These are phyloP conservation scores for Choloepus didactylus DNA, from an alignment of 2,797 vertebrate species.

Conservation along the genomic window DNA sequence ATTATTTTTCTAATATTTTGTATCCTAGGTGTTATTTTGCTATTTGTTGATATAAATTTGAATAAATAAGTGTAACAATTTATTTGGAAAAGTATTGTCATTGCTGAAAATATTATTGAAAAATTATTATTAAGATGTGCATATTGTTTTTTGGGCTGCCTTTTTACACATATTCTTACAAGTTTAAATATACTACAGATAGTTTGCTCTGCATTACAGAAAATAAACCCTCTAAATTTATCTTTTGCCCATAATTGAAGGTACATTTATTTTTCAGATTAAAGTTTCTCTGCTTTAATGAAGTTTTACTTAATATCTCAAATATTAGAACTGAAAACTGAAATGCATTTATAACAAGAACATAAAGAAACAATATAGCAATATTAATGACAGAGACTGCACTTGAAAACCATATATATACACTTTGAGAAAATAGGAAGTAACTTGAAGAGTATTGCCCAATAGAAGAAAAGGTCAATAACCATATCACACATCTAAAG, in stretches of 20 bases:
- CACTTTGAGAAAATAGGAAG: conserved; percentile 78
- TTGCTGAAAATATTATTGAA: not conserved
- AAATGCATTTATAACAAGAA: not conserved
- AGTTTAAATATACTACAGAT: not conserved
- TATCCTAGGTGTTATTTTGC: not conserved
- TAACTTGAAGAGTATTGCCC: conserved; percentile 82
- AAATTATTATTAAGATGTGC: not conserved
- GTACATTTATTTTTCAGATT: not conserved
- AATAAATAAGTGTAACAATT: not conserved
- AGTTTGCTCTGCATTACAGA: not conserved
- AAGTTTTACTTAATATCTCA: not conserved
- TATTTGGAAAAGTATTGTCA: not conserved
- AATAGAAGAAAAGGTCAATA: conserved; percentile 89
- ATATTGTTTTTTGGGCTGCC: not conserved
- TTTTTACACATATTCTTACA: not conserved
- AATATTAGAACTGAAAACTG: conserved; percentile 29
- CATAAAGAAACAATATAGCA: not conserved
- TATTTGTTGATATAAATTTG: not conserved
- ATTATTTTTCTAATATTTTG: not conserved
- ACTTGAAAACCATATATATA: not conserved
- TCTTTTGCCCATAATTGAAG: not conserved
- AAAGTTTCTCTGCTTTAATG: not conserved
- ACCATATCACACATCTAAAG: conserved; percentile 81
- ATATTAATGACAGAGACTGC: not conserved
- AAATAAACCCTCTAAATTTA: not conserved